Percentiles rank a stretch among this genome's conserved stretches.
These are phyloP conservation scores for Ophraella communa DNA, from an alignment of 2,888 invertebrate species.

Conservation along the genomic window DNA sequence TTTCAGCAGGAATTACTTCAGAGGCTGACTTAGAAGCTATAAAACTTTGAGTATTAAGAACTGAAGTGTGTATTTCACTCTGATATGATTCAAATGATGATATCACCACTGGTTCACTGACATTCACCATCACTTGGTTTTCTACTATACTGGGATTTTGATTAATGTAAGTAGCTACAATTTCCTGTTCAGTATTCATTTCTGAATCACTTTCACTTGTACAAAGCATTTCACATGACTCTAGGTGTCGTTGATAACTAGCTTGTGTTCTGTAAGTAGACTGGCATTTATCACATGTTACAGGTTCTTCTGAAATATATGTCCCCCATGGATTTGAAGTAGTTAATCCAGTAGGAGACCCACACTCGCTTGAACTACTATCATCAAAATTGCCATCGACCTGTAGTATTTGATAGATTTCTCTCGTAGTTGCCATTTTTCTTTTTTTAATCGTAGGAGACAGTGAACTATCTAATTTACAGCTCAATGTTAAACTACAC, in stretches of 20 bases:
- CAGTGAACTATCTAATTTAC: constrained; percentile 70
- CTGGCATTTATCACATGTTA: constrained; percentile 86
- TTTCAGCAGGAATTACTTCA: constrained; percentile 43
- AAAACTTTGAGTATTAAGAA: constrained; percentile 54
- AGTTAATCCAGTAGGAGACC: constrained; percentile 46
- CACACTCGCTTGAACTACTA: constrained; percentile 62
- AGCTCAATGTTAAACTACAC: constrained; percentile 73
- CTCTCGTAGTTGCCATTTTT: constrained; percentile 61
- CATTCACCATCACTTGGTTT: constrained; percentile 35
- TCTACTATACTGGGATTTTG: constrained; percentile 29
- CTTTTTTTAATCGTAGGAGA: constrained; percentile 72
- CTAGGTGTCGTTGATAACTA: constrained; percentile 80
- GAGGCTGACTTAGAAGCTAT: constrained; percentile 51
- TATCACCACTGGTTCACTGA: constrained; percentile 50
- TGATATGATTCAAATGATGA: constrained; percentile 56
- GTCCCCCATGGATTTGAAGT: constrained; percentile 48
- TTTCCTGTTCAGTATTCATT: constrained; percentile 40
- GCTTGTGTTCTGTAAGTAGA: constrained; percentile 84
- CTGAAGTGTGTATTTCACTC: constrained; percentile 55
- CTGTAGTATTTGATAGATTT: constrained; percentile 62
- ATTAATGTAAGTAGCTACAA: constrained; percentile 30
- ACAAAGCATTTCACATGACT: constrained; percentile 78
- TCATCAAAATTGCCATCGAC: constrained; percentile 65
- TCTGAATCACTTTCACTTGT: constrained; percentile 86
- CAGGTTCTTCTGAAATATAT: constrained; percentile 71